These are phyloP conservation scores for Yponomeuta evonymella DNA, from an alignment of 2,888 invertebrate species.

Conservation along the genomic window DNA sequence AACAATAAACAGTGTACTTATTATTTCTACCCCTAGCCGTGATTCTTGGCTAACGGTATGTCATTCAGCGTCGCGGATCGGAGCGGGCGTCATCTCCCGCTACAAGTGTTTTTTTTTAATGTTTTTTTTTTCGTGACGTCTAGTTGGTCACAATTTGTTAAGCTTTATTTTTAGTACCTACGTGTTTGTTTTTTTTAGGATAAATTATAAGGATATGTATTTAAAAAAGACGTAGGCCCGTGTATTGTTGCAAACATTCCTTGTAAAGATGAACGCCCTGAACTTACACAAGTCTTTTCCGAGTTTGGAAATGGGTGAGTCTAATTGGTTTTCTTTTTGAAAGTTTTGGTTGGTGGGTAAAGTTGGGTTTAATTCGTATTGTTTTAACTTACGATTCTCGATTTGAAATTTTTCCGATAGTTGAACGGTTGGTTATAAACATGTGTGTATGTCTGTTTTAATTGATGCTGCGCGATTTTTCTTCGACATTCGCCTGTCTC, in stretches of 20 bases:
- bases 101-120: neutral
- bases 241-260: neutral
- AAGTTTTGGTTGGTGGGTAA: neutral
- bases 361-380: no score
- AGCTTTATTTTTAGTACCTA: neutral
- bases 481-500: no score
- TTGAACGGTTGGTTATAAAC: no score
- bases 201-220: neutral
- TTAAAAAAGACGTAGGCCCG: no score
- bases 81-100: constrained; percentile 27
- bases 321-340: neutral
- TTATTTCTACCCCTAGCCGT: constrained; percentile 42
- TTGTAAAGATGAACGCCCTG: neutral
- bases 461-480: no score
- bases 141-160: constrained; percentile 4
- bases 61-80: constrained; percentile 39
- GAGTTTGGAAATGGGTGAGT: neutral
- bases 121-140: neutral
- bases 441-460: no score
- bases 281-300: neutral
- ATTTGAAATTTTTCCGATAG: no score
- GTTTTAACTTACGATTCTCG: no score
- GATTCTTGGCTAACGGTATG: constrained; percentile 45
- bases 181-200: neutral
- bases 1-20: constrained; percentile 28